These are phyloP conservation scores for Drosophila buzzatii DNA, from an alignment of 2,888 invertebrate genomes.

Conservation along the genomic window DNA sequence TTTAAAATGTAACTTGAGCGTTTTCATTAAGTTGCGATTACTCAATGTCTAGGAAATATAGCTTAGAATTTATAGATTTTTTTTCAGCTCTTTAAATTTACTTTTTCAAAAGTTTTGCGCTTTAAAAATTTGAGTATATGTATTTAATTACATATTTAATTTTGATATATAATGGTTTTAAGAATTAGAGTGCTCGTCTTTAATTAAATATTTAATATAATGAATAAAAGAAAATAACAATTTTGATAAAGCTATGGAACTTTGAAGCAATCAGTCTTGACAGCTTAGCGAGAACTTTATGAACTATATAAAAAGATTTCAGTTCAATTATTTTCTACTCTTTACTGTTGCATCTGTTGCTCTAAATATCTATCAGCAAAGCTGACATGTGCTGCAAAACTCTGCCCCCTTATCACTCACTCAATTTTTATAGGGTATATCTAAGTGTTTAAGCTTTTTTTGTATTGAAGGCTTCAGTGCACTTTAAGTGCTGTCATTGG, in stretches of 20 bases:
- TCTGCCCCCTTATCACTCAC: background rate
- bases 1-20: background rate
- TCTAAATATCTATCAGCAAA: background rate
- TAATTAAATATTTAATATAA: no score
- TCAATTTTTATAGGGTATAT: background rate
- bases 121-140: no score
- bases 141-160: background rate
- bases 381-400: background rate
- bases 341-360: background rate
- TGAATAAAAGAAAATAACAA: no score
- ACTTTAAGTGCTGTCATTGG: slow-evolving; percentile 36
- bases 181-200: no score
- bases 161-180: no score
- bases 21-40: background rate
- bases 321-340: background rate
- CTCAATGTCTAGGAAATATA: background rate
- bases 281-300: background rate
- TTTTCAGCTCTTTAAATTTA: background rate
- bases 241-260: background rate
- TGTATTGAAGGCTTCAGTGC: slow-evolving; percentile 16
- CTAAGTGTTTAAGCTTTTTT: background rate
- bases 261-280: background rate
- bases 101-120: background rate
- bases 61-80: background rate
- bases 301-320: background rate